phyloP scores from a whole-genome alignment of 2,797 vertebrate species.

The Tiaroga cobitis region DNA sequence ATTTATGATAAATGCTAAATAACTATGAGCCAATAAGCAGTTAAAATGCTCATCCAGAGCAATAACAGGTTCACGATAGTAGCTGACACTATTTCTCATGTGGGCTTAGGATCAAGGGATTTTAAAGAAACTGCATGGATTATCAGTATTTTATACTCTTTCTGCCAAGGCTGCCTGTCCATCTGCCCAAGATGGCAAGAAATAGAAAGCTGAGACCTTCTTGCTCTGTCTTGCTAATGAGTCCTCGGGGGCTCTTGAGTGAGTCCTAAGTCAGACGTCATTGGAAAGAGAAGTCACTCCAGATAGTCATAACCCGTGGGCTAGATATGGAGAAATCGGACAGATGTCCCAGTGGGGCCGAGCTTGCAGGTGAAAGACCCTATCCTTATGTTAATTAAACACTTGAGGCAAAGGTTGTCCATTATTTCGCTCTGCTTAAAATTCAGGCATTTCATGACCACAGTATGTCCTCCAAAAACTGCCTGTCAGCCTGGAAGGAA shows the following conservation, averaged over 20 bases:
- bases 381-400: constrained; percentile 53
- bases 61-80: not conserved
- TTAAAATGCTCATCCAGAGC: constrained; percentile 13
- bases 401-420: constrained; percentile 44
- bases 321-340: constrained; percentile 40
- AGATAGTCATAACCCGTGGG: constrained; percentile 46
- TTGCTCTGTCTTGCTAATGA: constrained; percentile 52
- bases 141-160: constrained; percentile 14
- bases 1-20: constrained; percentile 24
- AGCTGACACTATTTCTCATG: not conserved
- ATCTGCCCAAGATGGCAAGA: constrained; percentile 37
- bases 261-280: constrained; percentile 48
- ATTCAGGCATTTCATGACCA: constrained; percentile 23
- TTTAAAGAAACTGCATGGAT: constrained; percentile 37
- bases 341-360: constrained; percentile 43
- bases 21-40: constrained; percentile 38
- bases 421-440: constrained; percentile 39
- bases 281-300: constrained; percentile 43
- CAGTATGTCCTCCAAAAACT: constrained; percentile 19
- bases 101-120: constrained; percentile 19
- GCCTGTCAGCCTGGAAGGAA: constrained; percentile 20
- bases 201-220: constrained; percentile 27
- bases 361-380: constrained; percentile 35
- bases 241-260: constrained; percentile 54
- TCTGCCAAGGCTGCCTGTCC: constrained; percentile 9